These are phyloP conservation scores for Tholera decimalis DNA, from an alignment of 2,888 invertebrate species.

Conservation along the genomic window DNA sequence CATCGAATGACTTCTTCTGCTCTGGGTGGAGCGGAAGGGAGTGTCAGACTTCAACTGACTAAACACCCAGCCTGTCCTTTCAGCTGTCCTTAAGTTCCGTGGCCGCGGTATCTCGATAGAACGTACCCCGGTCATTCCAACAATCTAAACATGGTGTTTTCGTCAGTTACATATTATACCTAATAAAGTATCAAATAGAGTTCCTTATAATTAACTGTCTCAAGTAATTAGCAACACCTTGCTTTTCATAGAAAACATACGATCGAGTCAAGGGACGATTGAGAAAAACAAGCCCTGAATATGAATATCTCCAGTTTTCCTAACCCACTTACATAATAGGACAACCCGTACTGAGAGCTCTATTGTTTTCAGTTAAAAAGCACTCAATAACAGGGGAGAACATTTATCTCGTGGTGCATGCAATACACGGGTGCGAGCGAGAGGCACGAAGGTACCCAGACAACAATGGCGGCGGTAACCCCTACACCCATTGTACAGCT, in stretches of 20 bases:
- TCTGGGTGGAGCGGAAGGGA: too few species aligned
- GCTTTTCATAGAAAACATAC: neutral
- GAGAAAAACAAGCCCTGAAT: neutral
- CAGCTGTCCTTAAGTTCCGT: too few species aligned
- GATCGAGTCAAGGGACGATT: too few species aligned
- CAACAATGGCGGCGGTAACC: constrained; percentile 47
- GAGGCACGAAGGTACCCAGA: constrained; percentile 3
- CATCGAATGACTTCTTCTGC: too few species aligned
- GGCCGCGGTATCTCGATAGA: too few species aligned
- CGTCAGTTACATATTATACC: neutral
- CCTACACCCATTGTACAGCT: constrained; percentile 51
- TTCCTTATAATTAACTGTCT: neutral
- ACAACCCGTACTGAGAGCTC: constrained; percentile 15
- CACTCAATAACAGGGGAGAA: constrained; percentile 37
- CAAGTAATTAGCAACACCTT: neutral
- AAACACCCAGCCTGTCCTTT: too few species aligned
- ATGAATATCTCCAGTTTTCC: neutral
- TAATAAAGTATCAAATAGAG: neutral
- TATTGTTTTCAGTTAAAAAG: constrained; percentile 44
- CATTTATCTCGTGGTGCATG: constrained; percentile 32
- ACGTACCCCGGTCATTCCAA: too few species aligned
- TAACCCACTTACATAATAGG: neutral
- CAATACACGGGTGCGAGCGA: constrained; percentile 22
- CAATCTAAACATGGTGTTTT: neutral
- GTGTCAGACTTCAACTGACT: too few species aligned